Evolutionary conservation across 2,113 vertebrate species (phyloP).

Genomic region (Ariopsis seemanni): DNA sequence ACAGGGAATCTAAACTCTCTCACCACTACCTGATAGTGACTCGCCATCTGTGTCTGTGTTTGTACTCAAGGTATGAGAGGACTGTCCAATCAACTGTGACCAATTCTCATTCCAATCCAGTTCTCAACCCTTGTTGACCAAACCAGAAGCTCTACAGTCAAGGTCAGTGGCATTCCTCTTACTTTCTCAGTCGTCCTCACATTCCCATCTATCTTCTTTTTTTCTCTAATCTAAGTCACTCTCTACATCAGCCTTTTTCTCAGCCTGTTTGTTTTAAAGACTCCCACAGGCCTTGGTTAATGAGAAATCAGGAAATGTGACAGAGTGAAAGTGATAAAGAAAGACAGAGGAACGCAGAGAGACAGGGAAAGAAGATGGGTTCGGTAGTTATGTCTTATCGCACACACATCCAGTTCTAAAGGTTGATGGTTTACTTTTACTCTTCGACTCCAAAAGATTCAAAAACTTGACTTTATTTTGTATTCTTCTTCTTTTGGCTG

Average conservation of each 20-base stretch:
- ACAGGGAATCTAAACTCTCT: constrained; percentile 21
- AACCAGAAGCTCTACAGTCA: constrained; percentile 19
- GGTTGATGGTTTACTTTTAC: background rate
- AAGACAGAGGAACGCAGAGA: background rate
- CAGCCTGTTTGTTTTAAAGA: background rate
- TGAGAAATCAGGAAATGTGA: background rate
- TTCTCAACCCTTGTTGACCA: constrained; percentile 42
- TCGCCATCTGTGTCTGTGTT: constrained; percentile 4
- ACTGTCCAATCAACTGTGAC: constrained; percentile 12
- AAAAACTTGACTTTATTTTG: background rate
- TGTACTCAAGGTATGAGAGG: background rate
- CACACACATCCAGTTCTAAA: background rate
- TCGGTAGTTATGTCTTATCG: background rate
- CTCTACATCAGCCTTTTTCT: constrained; percentile 2
- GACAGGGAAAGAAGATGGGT: background rate
- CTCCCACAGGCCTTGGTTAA: background rate
- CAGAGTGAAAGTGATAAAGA: background rate
- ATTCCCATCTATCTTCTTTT: constrained; percentile 9
- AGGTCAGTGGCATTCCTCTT: constrained; percentile 2
- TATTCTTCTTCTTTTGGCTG: background rate
- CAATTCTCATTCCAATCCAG: background rate
- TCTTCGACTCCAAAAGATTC: background rate
- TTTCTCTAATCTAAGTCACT: background rate
- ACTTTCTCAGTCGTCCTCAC: background rate
- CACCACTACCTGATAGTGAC: background rate